Evolutionary conservation across 2,888 invertebrate species (phyloP), one percentile per base, ranked within the genome.

Genomic region (Melieria crassipennis): DNA sequence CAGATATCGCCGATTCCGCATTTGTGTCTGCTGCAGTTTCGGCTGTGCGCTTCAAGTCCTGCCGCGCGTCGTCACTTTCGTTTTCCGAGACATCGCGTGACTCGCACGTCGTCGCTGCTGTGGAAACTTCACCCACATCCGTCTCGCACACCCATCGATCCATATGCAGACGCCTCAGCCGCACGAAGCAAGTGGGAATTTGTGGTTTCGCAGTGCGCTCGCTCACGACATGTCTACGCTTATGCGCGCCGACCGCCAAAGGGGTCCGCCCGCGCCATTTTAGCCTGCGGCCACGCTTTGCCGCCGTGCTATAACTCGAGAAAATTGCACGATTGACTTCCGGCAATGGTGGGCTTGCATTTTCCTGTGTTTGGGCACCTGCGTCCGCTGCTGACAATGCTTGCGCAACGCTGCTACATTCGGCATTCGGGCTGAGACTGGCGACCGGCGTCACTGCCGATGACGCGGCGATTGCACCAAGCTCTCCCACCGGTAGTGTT

Each of bases 151-250:
- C 30, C 48, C 60, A 6, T 9, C 52, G 60, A 43, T 16, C 45
- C 6, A 10, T n/a, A 52, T 60, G 50, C 16, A 67, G 16, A 45
- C 67, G 67, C 45, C 67, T 58, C 43, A 67, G 52, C 42, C 67
- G 67, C 30, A 67, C 67, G 52, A 67, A 50, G 52, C 67, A 67
- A 43, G 67, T 52, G 50, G 67, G 67, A 52, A 67, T 13, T 45
- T 7, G 48, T 67, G n/a, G 7, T 10, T n/a, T 43, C 13, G 46
- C 10, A 7, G 45, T 11, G 16, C 48, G 45, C 45, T 4, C 61
- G 13, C 64, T 57, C 46, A 57, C 60, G 3, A 11, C 56, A 47
- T 43, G 58, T 50, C 43, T 58, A n/a, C 50, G 68, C 30, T 61
- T 64, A 52, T 70, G 58, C 57, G 60, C 57, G 50, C 42, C 48